These are phyloP conservation scores for Sitta europaea DNA, from an alignment of 2,113 vertebrate genomes.

Conservation along the genomic window DNA sequence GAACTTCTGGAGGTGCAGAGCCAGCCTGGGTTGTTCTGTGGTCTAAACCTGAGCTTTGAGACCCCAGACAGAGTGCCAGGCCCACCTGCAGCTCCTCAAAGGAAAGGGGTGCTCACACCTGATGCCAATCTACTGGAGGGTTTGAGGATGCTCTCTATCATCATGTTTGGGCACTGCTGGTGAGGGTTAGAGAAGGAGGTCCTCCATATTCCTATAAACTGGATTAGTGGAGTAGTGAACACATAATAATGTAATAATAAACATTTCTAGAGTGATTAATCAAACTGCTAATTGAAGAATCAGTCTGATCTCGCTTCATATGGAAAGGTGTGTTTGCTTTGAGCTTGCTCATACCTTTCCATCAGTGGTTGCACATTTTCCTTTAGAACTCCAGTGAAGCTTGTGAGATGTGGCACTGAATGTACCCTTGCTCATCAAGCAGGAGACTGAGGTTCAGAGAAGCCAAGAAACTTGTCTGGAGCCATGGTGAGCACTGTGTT, in stretches of 20 bases:
- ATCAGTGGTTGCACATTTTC: neutral
- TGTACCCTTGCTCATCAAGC: neutral
- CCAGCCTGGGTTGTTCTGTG: neutral
- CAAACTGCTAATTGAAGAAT: neutral
- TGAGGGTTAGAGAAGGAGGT: neutral
- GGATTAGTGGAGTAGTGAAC: neutral
- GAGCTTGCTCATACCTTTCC: neutral
- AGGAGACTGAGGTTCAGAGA: neutral
- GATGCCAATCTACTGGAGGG: neutral
- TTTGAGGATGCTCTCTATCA: neutral
- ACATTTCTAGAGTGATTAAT: neutral
- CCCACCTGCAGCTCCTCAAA: accelerated
- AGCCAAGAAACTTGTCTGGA: neutral
- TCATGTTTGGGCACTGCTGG: neutral
- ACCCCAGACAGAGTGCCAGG: neutral
- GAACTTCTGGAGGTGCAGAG: neutral
- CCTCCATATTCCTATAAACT: neutral
- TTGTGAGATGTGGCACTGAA: neutral
- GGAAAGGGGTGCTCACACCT: neutral
- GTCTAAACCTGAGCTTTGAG: neutral
- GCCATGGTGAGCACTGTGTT: neutral
- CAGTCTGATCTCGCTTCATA: neutral
- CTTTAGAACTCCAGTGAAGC: neutral
- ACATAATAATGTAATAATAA: neutral
- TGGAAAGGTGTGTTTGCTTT: neutral